Base-by-base conservation (phyloP, 2,888 invertebrate genomes). In the Chrysolina haemoptera region DNA sequence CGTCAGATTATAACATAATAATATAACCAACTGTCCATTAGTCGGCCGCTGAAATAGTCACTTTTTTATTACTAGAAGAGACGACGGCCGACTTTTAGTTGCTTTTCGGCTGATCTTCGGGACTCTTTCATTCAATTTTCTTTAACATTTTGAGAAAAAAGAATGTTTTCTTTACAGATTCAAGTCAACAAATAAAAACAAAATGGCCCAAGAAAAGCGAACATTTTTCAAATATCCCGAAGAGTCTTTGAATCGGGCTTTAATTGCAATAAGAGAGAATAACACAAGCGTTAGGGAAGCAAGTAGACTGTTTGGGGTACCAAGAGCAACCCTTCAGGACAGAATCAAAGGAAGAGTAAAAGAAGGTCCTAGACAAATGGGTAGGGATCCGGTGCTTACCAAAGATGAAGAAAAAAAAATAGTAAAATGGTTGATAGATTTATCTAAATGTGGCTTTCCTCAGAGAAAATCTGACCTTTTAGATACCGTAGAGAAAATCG, bases 391-490 rank as follows among this genome's bases (percentile, higher is more conserved):
- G 1, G 14, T 68, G 20, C 27, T 68, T 1, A 18, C 43, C 6
- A 53, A 53, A 53, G 76, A 79, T 14, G 80, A 79, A 11, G 81
- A 83, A 79, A 79, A 81, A 69, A 74, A 78, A 68, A 71, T 83
- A 41, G 77, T 74, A 20, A 68, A 82, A 62, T 83, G 83, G 82
- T 77, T 83, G 65, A 53, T 67, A 76, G 79, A 64, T 78, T 81
- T 70, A 55, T 70, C 81, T 8, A 82, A 83, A 77, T 83, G 82
- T 79, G 83, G 83, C 59, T 84, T 84, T 76, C 82, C 82, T 43
- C 74, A 83, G 0, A 82, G 80, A 71, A 83, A 83, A 74, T 69
- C 75, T 22, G 77, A 82, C 65, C 65, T 83, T 12, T 74, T 83
- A 35, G 78, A 83, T 50, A 81, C 81, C 27, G 82, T 82, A 14